phyloP scores from a whole-genome alignment of 1,140 invertebrate species.

The Anadara kagoshimensis region DNA sequence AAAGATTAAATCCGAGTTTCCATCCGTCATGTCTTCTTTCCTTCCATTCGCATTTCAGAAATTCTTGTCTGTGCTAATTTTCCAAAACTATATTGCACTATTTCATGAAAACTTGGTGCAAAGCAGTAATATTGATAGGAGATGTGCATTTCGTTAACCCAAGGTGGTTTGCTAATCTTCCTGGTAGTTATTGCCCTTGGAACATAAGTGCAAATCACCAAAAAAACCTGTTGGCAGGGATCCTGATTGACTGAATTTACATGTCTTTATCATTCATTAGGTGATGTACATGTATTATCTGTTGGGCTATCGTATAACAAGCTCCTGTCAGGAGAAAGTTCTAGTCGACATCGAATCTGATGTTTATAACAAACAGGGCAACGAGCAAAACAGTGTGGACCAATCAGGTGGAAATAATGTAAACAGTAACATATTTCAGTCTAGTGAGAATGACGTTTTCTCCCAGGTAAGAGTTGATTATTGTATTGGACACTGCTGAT shows the following conservation, averaged over 20 bases:
- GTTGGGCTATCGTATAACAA: slow-evolving; percentile 76
- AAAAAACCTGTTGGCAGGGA: not conserved
- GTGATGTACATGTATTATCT: slow-evolving; percentile 84
- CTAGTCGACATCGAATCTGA: slow-evolving; percentile 28
- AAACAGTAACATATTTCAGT: slow-evolving; percentile 59
- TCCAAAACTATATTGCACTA: too few species aligned
- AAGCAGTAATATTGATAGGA: too few species aligned
- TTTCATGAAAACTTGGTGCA: too few species aligned
- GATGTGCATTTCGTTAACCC: too few species aligned
- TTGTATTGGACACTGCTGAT: not conserved
- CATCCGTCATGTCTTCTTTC: too few species aligned
- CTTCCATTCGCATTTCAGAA: too few species aligned
- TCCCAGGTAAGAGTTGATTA: slow-evolving; percentile 26
- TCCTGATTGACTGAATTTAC: not conserved
- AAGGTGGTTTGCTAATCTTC: too few species aligned
- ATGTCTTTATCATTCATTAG: slow-evolving; percentile 50
- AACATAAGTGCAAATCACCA: too few species aligned
- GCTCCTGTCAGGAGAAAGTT: slow-evolving; percentile 45
- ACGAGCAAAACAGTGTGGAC: slow-evolving; percentile 53
- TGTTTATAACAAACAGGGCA: slow-evolving; percentile 54
- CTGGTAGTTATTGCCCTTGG: too few species aligned
- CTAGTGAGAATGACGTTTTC: slow-evolving; percentile 35
- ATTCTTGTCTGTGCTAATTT: too few species aligned
- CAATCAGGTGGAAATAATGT: slow-evolving; percentile 51
- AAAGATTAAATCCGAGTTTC: too few species aligned